Conservation (phyloP, 1,140 invertebrate genomes). For the Nymphalis io region DNA sequence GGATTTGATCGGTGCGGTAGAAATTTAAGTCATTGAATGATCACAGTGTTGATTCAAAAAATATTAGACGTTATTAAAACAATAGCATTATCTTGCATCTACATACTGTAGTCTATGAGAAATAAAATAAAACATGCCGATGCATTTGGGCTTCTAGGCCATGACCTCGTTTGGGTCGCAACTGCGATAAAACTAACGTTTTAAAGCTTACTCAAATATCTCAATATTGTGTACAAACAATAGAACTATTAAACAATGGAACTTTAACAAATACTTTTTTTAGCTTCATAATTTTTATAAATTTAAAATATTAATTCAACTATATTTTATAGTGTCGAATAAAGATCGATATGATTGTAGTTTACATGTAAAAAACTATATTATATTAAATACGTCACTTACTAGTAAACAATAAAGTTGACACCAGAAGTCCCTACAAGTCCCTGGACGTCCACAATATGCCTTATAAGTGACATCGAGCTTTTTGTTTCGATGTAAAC, state of each 20-base stretch:
- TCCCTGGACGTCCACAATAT: neutral
- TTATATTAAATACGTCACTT: neutral
- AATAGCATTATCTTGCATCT: neutral
- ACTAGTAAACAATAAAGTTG: neutral
- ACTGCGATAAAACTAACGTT: slow-evolving; percentile 4
- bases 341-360: neutral
- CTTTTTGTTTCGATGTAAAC: slow-evolving; percentile 21
- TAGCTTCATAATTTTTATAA: neutral
- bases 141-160: slow-evolving; percentile 24
- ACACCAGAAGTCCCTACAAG: slow-evolving; percentile 1
- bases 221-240: slow-evolving; percentile 1
- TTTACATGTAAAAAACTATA: neutral
- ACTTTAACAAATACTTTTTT: neutral
- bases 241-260: neutral
- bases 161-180: slow-evolving; percentile 9
- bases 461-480: slow-evolving; percentile 4
- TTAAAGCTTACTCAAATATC: slow-evolving; percentile 2
- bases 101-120: neutral
- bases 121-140: slow-evolving; percentile 20
- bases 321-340: no score
- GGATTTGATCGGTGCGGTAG: no score
- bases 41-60: no score
- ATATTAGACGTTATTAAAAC: neutral
- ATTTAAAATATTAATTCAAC: no score
- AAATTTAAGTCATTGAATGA: no score